Base-by-base conservation (phyloP, 2,888 invertebrate genomes). In the Eristalinus sepulchralis region DNA sequence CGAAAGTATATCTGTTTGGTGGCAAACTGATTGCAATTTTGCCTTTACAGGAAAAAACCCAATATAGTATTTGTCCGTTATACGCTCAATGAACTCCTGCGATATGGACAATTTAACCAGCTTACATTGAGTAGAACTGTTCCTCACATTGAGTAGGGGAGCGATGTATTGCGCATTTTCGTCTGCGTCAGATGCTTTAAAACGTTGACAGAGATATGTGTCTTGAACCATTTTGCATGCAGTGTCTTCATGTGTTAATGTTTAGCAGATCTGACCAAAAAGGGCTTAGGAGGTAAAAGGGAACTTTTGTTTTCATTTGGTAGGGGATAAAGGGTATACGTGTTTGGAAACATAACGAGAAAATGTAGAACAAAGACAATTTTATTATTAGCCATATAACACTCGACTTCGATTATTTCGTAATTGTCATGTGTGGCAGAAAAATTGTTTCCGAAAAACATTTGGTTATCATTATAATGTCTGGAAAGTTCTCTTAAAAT, bases 1-100 rank as follows among this genome's bases (percentile, higher is more conserved):
- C 47, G 67, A 68, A 68, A 55, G 11, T 67, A 67, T 72, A 31
- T 47, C n/a, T n/a, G n/a, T n/a, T n/a, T n/a, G n/a, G n/a, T n/a
- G 27, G 5, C 27, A 27, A 27, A 27, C 27, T 27, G 27, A 27
- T 27, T 27, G 27, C 2, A 27, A 27, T 27, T 27, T 27, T 27
- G 27, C 5, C 5, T 27, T 27, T 27, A 3, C 27, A 27, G 27
- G 27, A 27, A 27, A 3, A 27, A 27, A 27, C 5, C 27, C 27
- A 64, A 57, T 73, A 24, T 73, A 64, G 24, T 36, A 64, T 39
- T 64, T 33, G 9, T 36, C 36, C 8, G 71, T 60, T 24, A 71
- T 72, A n/a, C 34, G 72, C 31, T 71, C 71, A 17, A 71, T 27
- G 27, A 27, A 27, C 27, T 27, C 27, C 27, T 71, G 39, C 13